Evolutionary conservation across 2,113 vertebrate genomes (phyloP).

Genomic region (Tapirus terrestris): DNA sequence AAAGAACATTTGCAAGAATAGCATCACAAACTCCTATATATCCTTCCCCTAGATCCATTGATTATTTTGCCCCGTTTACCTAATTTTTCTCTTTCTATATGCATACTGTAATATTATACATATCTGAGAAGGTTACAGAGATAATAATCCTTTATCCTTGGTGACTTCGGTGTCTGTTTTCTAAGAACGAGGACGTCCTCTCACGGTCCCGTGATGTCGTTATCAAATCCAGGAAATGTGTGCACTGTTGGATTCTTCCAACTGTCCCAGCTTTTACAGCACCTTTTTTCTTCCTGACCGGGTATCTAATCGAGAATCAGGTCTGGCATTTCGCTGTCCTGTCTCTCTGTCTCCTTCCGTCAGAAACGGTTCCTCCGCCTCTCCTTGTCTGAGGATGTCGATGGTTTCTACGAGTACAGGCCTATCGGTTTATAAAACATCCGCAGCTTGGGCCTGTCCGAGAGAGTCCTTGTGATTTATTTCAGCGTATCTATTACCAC

Average conservation of each 20-base stretch:
- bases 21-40: neutral
- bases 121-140: neutral
- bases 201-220: neutral
- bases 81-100: neutral
- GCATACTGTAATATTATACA: neutral
- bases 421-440: neutral
- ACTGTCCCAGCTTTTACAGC: neutral
- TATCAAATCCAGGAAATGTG: neutral
- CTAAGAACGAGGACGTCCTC: neutral
- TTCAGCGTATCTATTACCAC: neutral
- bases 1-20: neutral
- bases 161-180: neutral
- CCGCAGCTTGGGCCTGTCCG: neutral
- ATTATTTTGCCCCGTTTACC: neutral
- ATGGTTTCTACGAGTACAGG: neutral
- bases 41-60: neutral
- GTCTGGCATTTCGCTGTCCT: neutral
- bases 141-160: neutral
- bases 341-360: neutral
- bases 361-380: neutral
- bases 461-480: neutral
- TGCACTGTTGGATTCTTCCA: neutral
- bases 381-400: neutral
- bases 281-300: neutral
- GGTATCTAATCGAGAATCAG: neutral